Evolutionary conservation across 2,113 vertebrate species (phyloP), one percentile per base, ranked within the genome.

Genomic region (Telmatochromis bifrenatus): DNA sequence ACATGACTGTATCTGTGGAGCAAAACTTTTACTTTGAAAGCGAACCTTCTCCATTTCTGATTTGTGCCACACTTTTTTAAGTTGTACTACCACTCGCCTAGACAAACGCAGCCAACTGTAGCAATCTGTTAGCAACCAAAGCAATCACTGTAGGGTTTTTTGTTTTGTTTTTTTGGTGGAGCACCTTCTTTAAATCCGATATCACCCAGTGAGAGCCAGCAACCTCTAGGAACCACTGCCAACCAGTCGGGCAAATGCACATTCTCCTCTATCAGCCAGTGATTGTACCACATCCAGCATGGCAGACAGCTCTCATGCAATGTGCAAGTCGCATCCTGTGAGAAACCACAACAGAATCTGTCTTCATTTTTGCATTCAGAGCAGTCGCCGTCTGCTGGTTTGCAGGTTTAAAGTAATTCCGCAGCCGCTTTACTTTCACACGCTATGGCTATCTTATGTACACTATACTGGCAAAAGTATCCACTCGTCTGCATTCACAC

Each of bases 1-100:
- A 21, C 62, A 68, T 68, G 62, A 68, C 33, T 21, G 11, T 7
- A 68, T 39, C 11, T 13, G 19, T 21, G 62, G 19, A 37, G 62
- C 10, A 68, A 21, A 68, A 68, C 62, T 3, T 68, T 68, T 39
- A 68, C 62, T 68, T 39, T 68, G 62, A 68, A 68, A 21, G 62
- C 2, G 11, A 39, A 68, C 3, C 11, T 14, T 68, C 62, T 14
- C 62, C 35, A 21, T 68, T 23, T 68, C 35, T 39, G n/a, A 39
- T 68, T 68, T 39, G 62, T 39, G 35, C 11, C 5, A 21, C 62
- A 68, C 62, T 68, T 39, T 68, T 68, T 39, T 21, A 68, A 68
- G 35, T 21, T 68, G 62, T 68, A 39, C 35, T 68, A 68, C 19
- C 11, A 21, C 62, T 68, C 7, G 3, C 3, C 19, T 39, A 21